Conservation (phyloP, 2,113 vertebrate genomes). For the Pterocles orientalis region DNA sequence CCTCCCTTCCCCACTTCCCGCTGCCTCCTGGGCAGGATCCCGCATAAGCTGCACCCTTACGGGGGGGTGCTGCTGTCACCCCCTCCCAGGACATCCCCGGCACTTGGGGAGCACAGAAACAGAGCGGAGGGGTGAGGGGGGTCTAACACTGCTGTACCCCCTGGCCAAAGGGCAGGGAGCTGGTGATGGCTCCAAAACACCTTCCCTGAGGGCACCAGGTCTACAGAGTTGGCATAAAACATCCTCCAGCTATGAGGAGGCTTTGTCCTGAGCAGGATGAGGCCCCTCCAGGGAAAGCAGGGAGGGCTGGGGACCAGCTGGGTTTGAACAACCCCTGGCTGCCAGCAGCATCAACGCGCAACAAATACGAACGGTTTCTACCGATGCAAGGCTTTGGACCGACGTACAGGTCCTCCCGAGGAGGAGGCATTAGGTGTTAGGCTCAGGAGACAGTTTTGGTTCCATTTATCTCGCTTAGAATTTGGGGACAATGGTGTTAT, state of each 20-base stretch:
- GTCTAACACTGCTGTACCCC: accelerated
- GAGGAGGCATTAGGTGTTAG: not conserved
- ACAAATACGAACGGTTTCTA: not conserved
- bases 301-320: accelerated
- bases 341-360: not conserved
- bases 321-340: not conserved
- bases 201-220: not conserved
- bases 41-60: accelerated
- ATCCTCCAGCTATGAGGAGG: not conserved
- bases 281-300: not conserved
- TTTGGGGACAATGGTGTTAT: not conserved
- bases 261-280: not conserved
- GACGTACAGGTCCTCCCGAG: not conserved
- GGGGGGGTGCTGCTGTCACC: not conserved
- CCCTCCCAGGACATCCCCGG: not conserved
- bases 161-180: not conserved
- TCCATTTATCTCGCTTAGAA: not conserved
- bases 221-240: not conserved
- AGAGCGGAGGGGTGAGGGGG: too few species aligned
- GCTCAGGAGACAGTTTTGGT: not conserved
- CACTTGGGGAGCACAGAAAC: not conserved
- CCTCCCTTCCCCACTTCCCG: not conserved
- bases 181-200: not conserved
- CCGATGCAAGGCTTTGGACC: not conserved
- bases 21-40: not conserved